These are phyloP conservation scores for Antechinus flavipes DNA, from an alignment of 2,113 vertebrate genomes.

Conservation along the genomic window DNA sequence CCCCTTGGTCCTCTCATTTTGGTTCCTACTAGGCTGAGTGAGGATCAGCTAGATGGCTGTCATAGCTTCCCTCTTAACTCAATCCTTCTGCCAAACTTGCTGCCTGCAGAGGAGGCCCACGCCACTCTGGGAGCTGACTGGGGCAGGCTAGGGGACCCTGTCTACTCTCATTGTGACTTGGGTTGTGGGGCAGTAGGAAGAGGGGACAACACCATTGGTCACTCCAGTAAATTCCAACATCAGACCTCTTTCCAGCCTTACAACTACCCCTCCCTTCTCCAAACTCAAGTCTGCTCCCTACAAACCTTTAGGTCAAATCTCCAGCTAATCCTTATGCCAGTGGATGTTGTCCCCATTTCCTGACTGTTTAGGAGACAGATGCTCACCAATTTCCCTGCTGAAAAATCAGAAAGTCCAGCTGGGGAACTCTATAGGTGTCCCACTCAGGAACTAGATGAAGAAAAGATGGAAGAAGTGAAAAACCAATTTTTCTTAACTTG, in stretches of 20 bases:
- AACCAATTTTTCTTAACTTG: conserved; percentile 5
- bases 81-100: not conserved
- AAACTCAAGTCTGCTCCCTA: not conserved
- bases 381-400: not conserved
- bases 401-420: not conserved
- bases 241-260: not conserved
- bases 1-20: not conserved
- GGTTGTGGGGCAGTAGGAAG: not conserved
- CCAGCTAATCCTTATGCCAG: not conserved
- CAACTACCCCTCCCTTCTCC: not conserved
- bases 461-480: conserved; percentile 19
- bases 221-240: not conserved
- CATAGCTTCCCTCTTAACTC: not conserved
- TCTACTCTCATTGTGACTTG: not conserved
- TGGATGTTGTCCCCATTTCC: not conserved
- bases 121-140: not conserved
- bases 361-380: not conserved
- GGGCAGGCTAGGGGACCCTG: not conserved
- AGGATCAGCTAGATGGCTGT: not conserved
- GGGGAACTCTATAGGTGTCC: not conserved
- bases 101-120: not conserved
- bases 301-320: not conserved
- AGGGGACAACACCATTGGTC: not conserved
- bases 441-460: conserved; percentile 9
- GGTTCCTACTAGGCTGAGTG: not conserved